Evolutionary conservation across 2,888 invertebrate species (phyloP).

Genomic region (Cephus pulcher): DNA sequence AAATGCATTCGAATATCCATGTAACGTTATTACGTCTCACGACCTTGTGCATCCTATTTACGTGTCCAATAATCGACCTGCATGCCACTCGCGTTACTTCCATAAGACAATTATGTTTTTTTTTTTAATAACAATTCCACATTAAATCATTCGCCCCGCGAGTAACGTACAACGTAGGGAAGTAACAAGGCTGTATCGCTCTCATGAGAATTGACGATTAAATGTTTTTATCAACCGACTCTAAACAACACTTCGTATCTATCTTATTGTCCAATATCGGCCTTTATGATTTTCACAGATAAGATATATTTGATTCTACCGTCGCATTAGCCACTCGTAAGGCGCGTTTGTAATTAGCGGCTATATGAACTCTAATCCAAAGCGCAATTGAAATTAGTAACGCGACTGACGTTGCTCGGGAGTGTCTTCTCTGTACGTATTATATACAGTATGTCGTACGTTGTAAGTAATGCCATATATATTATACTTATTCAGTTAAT

Average conservation of each 20-base stretch:
- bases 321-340: neutral
- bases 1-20: conserved; percentile 17
- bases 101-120: neutral
- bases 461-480: neutral
- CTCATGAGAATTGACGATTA: neutral
- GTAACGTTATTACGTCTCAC: conserved; percentile 29
- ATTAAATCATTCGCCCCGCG: neutral
- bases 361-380: neutral
- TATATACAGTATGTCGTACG: neutral
- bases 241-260: neutral
- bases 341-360: neutral
- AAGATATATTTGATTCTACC: neutral
- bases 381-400: neutral
- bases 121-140: neutral
- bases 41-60: conserved; percentile 35
- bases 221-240: neutral
- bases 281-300: neutral
- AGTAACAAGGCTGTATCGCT: neutral
- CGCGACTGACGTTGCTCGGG: neutral
- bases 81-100: neutral
- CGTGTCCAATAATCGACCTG: conserved; percentile 21
- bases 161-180: neutral
- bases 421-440: neutral
- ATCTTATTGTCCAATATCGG: neutral
- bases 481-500: neutral